These are phyloP conservation scores for Pardalotus punctatus DNA, from an alignment of 2,113 vertebrate species.

Conservation along the genomic window DNA sequence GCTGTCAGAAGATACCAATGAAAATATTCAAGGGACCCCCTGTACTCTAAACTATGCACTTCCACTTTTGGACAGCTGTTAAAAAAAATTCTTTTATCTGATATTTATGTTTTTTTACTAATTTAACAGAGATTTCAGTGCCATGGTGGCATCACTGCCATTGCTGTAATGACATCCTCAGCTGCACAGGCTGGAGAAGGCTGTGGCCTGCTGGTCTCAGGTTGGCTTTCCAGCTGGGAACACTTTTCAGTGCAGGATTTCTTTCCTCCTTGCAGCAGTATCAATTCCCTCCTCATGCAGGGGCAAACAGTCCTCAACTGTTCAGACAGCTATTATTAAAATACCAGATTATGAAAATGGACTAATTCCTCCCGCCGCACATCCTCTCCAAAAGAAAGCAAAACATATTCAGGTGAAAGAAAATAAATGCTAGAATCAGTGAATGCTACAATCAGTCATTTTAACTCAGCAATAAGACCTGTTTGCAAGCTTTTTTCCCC, in stretches of 20 bases:
- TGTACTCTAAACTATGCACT: neutral
- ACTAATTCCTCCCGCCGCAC: neutral
- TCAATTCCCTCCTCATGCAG: neutral
- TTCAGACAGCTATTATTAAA: neutral
- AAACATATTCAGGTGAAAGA: neutral
- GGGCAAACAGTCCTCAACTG: neutral
- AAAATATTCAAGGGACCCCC: neutral
- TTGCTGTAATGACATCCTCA: neutral
- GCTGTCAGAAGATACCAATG: neutral
- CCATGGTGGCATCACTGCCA: neutral
- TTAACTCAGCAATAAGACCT: neutral
- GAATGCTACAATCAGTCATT: neutral
- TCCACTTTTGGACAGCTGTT: neutral
- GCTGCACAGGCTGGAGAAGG: neutral
- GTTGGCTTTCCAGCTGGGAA: neutral
- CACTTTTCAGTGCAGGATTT: neutral
- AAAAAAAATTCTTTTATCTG: neutral
- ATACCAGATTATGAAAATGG: neutral
- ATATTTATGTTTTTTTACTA: neutral
- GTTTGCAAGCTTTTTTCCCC: neutral
- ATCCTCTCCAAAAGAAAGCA: neutral
- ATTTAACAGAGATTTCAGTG: neutral
- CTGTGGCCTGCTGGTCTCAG: neutral
- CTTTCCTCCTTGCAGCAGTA: neutral
- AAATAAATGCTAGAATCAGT: neutral